These are phyloP conservation scores for Lagopus leucura DNA, from an alignment of 2,113 vertebrate species.

Conservation along the genomic window DNA sequence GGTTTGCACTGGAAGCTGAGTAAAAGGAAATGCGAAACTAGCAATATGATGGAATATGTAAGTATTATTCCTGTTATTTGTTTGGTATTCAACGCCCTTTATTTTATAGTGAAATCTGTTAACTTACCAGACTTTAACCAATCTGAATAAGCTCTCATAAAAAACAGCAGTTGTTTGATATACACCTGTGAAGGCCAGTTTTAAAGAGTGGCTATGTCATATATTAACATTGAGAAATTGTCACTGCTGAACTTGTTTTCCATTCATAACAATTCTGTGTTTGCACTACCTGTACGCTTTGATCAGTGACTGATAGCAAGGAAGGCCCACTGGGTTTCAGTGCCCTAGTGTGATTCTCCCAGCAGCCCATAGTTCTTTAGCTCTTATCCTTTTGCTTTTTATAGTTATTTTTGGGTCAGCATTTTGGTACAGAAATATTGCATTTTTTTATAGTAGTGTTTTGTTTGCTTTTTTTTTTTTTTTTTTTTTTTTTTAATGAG, in stretches of 20 bases:
- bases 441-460: background rate
- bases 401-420: background rate
- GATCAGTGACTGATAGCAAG: background rate
- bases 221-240: background rate
- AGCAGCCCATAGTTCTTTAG: background rate
- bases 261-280: rapidly evolving
- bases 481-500: background rate
- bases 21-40: slow-evolving; percentile 98
- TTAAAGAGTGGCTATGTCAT: background rate
- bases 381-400: background rate
- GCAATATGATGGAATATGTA: slow-evolving; percentile 98
- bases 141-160: background rate
- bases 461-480: background rate
- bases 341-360: background rate
- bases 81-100: background rate
- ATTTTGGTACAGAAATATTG: background rate
- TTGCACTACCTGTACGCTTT: background rate
- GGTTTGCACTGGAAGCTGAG: slow-evolving; percentile 99
- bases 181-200: background rate
- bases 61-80: slow-evolving; percentile 68
- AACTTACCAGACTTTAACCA: background rate
- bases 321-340: background rate
- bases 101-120: background rate
- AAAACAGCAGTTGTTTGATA: background rate
- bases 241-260: background rate